Percentiles rank a stretch among this genome's conserved stretches.
Conservation (phyloP, 2,888 invertebrate species). For the Lordiphosa fenestrarum region DNA sequence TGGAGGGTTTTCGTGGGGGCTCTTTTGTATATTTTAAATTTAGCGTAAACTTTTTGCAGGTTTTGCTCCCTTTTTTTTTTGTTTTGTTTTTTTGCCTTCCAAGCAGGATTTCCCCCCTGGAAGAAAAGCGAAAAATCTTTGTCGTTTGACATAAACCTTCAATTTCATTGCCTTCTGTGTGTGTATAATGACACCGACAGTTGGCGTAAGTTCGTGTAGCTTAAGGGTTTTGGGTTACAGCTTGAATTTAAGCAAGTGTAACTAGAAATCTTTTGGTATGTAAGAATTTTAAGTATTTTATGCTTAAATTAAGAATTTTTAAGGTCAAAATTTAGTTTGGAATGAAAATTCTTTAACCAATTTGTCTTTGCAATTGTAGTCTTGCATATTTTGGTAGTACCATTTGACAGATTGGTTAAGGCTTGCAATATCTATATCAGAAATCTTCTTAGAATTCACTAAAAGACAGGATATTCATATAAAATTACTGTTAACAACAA, state of each 20-base stretch:
- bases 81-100: constrained; percentile 2
- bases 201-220: not conserved
- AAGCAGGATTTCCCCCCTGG: constrained; percentile 37
- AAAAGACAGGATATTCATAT: too few relatives aligned
- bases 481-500: too few relatives aligned
- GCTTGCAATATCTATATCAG: too few relatives aligned
- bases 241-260: not conserved
- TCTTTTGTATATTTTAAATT: constrained; percentile 37
- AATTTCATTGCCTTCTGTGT: constrained; percentile 15
- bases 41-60: constrained; percentile 32
- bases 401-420: too few relatives aligned
- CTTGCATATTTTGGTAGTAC: too few relatives aligned
- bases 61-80: constrained; percentile 9
- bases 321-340: too few relatives aligned
- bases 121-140: constrained; percentile 62
- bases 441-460: too few relatives aligned
- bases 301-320: too few relatives aligned
- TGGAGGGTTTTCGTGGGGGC: constrained; percentile 1
- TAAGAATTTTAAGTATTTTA: too few relatives aligned
- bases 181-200: constrained; percentile 20
- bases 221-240: not conserved
- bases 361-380: too few relatives aligned
- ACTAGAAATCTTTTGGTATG: too few relatives aligned
- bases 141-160: constrained; percentile 6
- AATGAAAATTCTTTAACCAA: too few relatives aligned